Evolutionary conservation across 2,797 vertebrate genomes (phyloP), one percentile per base, ranked within the genome.

Genomic region (Leucoraja ocellata): DNA sequence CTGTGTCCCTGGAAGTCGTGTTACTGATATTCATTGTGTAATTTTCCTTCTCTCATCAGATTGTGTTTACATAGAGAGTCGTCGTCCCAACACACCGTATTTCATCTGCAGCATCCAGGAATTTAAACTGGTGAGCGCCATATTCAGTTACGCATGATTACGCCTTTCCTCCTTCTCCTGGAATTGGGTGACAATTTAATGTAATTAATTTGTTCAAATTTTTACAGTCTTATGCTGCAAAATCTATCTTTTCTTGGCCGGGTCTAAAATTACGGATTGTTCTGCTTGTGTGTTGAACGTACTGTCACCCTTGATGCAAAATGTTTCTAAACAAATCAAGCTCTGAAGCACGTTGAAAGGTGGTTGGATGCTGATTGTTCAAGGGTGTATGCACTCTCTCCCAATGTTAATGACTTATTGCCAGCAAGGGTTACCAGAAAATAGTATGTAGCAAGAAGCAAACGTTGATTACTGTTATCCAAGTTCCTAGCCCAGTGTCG

Each of bases 21-120:
- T 46, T 46, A 4, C 46, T 46, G 46, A 46, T 93, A 74, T 76
- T 74, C 74, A 76, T 74, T 77, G 25, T 39, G 76, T 54, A 74
- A 32, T 93, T 78, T 92, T n/a, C 93, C 94, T 77, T 94, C 25
- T 95, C 94, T 94, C 94, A 96, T 97, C 93, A 99, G 99, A 99
- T 98, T 99, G 99, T 96, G 99, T 99, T 95, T 99, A 99, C 95
- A 99, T 99, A 94, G 99, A 99, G 96, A 99, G 98, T 94, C 98
- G 98, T 93, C 97, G 98, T 94, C 98, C 99, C 95, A 99, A 99
- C 96, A 99, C 98, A 80, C 99, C 99, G 79, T 99, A 99, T 96
- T 99, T 99, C 98, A 99, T 99, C 97, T 99, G 99, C 98, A 99
- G 99, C 97, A 99, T 99, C 97, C 99, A 99, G 97, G 99, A 99